Evolutionary conservation across 2,888 invertebrate genomes (phyloP).

Genomic region (Apomyelois bistriatella): DNA sequence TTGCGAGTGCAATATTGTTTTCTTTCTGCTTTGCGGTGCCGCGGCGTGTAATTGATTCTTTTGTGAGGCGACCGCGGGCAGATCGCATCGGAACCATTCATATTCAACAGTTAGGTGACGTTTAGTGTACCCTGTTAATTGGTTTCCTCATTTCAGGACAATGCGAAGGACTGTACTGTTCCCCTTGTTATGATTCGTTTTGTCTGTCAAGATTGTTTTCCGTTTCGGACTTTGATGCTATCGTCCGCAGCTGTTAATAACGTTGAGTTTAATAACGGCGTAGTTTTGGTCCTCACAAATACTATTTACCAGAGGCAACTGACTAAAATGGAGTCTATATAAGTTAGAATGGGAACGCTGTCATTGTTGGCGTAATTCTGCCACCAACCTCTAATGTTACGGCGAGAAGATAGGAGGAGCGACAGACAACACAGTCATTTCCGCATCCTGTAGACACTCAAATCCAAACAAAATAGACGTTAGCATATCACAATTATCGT

Average conservation of each 20-base stretch:
- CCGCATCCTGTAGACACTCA: neutral
- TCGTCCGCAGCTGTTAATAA: no score
- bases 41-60: constrained; percentile 68
- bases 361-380: no score
- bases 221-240: neutral
- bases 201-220: neutral
- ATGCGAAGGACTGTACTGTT: constrained; percentile 23
- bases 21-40: constrained; percentile 49
- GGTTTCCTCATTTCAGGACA: constrained; percentile 49
- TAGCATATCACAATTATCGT: constrained; percentile 16
- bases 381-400: no score
- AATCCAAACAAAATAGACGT: constrained; percentile 27
- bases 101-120: constrained; percentile 56
- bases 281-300: no score
- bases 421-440: neutral
- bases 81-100: constrained; percentile 55
- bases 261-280: no score
- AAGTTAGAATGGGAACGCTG: no score
- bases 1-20: constrained; percentile 62
- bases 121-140: constrained; percentile 51
- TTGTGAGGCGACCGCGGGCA: constrained; percentile 65
- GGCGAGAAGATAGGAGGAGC: no score
- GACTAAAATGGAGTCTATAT: no score
- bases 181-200: constrained; percentile 4
- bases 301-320: no score